Conservation (phyloP, 2,113 vertebrate species). For the Anolis carolinensis region DNA sequence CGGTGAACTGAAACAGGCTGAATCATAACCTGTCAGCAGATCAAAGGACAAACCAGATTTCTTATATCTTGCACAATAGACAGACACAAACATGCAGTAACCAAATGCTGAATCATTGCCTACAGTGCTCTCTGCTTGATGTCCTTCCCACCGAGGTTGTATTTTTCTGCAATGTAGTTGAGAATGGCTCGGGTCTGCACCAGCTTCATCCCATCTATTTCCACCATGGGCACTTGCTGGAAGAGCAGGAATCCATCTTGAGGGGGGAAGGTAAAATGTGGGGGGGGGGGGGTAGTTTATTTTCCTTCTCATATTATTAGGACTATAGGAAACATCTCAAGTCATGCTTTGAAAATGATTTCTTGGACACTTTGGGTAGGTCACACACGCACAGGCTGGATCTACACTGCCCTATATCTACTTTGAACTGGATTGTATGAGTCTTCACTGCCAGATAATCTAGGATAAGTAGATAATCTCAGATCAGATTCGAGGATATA, state of each 20-base stretch:
- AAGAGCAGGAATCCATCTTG: constrained; percentile 74
- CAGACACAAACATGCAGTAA: background rate
- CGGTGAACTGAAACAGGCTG: background rate
- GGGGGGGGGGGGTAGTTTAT: background rate
- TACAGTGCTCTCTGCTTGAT: constrained; percentile 82
- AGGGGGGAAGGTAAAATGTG: background rate
- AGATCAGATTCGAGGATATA: no score
- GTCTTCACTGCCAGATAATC: no score
- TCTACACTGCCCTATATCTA: no score
- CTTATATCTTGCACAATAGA: background rate
- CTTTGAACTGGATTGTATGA: no score
- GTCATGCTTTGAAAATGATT: background rate
- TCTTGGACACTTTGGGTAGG: background rate
- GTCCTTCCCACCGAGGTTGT: constrained; percentile 79
- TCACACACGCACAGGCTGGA: background rate
- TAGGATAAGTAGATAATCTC: no score
- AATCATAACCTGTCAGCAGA: background rate
- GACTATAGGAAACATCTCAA: background rate
- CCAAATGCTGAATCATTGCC: constrained; percentile 9
- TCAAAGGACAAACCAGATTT: background rate
- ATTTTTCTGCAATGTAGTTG: constrained; percentile 78
- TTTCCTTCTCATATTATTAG: background rate
- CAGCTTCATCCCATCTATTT: constrained; percentile 84
- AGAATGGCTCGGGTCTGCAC: constrained; percentile 83
- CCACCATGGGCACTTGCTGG: constrained; percentile 79